phyloP scores from a whole-genome alignment of 2,797 vertebrate species.

The Miichthys miiuy region DNA sequence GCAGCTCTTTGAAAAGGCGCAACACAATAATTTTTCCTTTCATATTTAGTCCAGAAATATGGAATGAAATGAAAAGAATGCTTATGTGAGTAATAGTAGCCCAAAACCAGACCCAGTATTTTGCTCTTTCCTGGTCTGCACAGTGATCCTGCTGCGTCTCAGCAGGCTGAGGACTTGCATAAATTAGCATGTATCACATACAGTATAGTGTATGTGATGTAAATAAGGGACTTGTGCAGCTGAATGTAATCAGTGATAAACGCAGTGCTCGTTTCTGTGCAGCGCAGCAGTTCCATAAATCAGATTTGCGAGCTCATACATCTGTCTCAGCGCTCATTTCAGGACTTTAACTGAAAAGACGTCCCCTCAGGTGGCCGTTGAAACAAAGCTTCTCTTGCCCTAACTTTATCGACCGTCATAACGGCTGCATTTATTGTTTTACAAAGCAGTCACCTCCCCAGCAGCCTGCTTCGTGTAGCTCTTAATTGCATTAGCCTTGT shows the following conservation, averaged over 20 bases:
- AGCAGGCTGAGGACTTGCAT: neutral
- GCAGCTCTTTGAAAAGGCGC: too few species aligned
- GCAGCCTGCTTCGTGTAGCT: neutral
- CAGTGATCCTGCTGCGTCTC: neutral
- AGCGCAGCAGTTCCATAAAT: constrained; percentile 13
- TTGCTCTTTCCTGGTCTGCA: neutral
- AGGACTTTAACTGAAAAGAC: neutral
- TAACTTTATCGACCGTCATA: constrained; percentile 3
- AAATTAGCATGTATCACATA: neutral
- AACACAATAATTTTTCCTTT: too few species aligned
- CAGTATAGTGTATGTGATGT: neutral
- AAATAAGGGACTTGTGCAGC: neutral
- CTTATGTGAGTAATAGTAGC: too few species aligned
- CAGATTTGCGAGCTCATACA: neutral
- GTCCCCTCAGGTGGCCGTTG: neutral
- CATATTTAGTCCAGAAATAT: too few species aligned
- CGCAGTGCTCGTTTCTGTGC: neutral
- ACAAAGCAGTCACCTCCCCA: neutral
- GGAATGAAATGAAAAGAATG: too few species aligned
- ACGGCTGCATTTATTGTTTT: constrained; percentile 23
- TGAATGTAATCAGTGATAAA: constrained; percentile 18
- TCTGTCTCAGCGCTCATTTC: neutral
- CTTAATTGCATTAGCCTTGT: constrained; percentile 44
- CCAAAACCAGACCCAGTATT: neutral
- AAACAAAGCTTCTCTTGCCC: constrained; percentile 8